Evolutionary conservation across 1,140 invertebrate species (phyloP).

Genomic region (Drosophila orena): DNA sequence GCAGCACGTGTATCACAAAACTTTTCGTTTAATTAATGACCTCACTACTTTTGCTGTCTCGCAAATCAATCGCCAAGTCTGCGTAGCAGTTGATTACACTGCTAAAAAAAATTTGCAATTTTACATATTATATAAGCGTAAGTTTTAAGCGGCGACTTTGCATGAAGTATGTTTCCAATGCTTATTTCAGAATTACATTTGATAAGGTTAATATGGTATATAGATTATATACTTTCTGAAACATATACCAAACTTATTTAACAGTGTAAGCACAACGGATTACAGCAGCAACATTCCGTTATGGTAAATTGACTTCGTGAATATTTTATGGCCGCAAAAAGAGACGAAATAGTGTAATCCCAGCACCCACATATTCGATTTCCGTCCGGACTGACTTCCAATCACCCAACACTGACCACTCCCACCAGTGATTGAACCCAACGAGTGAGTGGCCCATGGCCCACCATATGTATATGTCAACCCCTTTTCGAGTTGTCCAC

Average conservation of each 20-base stretch:
- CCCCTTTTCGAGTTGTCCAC: constrained; percentile 51
- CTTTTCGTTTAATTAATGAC: constrained; percentile 67
- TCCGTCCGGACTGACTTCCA: not conserved
- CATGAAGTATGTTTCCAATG: too few relatives aligned
- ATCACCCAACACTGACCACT: constrained; percentile 20
- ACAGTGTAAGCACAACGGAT: not conserved
- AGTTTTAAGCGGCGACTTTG: too few relatives aligned
- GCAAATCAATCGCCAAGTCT: constrained; percentile 50
- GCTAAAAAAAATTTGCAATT: not conserved
- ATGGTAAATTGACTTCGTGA: constrained; percentile 72
- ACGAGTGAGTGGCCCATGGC: not conserved
- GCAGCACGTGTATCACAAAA: not conserved
- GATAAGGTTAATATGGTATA: not conserved
- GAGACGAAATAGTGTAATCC: constrained; percentile 50
- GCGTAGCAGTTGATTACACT: not conserved
- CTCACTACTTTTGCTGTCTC: constrained; percentile 34
- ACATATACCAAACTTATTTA: too few relatives aligned
- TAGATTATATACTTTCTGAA: not conserved
- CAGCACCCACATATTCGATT: constrained; percentile 10
- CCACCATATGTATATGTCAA: constrained; percentile 61
- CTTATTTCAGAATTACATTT: not conserved
- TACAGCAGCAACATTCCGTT: constrained; percentile 46
- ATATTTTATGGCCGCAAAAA: constrained; percentile 55
- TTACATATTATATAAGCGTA: too few relatives aligned
- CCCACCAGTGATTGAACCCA: constrained; percentile 45